Evolutionary conservation across 2,113 vertebrate species (phyloP), one percentile per base, ranked within the genome.

Genomic region (Ceyx melanurus): DNA sequence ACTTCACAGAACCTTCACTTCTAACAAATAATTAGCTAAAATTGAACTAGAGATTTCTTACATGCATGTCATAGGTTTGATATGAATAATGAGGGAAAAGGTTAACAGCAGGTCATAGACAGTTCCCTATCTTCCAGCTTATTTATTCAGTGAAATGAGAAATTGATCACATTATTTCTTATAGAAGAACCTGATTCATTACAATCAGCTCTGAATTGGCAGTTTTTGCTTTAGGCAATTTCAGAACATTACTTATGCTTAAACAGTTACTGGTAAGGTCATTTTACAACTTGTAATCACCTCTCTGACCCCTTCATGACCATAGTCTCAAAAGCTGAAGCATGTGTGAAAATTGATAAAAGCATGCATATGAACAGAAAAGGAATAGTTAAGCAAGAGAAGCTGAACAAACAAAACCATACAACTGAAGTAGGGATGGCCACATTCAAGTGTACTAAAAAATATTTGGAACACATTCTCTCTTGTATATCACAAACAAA

Each of bases 121-220:
- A 97, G 97, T 96, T 98, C 97, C 98, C 98, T 97, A 97, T 98
- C 98, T 98, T 98, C 97, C 98, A 97, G 98, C 98, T 99, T 99
- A 99, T 99, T 99, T 99, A 99, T 99, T 99, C 98, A 98, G 98
- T 91, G 98, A 98, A 99, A 99, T 99, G 99, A 99, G 99, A 99
- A 99, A 99, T 99, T 99, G 99, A 99, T 99, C 99, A 99, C 98
- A 98, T 99, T 99, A 99, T 99, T 98, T 98, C 97, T 97, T 98
- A 98, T 97, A 98, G 98, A 98, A 98, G 98, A 98, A 97, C 97
- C 98, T 99, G 99, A 99, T 99, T 99, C 98, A 99, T 99, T 98
- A 98, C 99, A 99, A 99, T 99, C 98, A 99, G 98, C 96, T 98
- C 42, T 85, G 97, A 99, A 99, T 99, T 99, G 99, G 99, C 99